Evolutionary conservation across 2,888 invertebrate genomes (phyloP), one percentile per base, ranked within the genome.

Genomic region (Cheilosia scutellata): DNA sequence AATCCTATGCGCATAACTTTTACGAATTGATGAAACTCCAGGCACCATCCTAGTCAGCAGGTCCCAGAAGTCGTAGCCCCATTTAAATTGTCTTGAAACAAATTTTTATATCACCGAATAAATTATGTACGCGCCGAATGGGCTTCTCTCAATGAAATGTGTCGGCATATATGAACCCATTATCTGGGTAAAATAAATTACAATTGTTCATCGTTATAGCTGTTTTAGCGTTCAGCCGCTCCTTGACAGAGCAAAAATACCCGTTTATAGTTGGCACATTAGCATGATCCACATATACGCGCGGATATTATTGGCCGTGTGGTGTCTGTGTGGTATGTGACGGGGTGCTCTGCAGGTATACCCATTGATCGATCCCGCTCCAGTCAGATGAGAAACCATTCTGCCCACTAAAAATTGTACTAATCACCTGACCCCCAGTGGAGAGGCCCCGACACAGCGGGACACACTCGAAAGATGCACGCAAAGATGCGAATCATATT

Each of bases 351-450:
- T 53, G 51, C 58, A 37, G 75, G 65, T 42, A 49, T 33, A 29
- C 13, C 44, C 72, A 86, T 84, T 80, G 84, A 84, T 80, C 71
- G 70, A 71, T 70, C 58, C 82, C 86, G 77, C 57, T 70, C 51
- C 82, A 82, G 77, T 44, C 74, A 55, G 40, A 83, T 78, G 79
- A 60, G 53, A 83, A 83, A 74, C 71, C 66, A 76, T 82, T 71
- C 44, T 66, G 62, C 77, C 82, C 76, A 78, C 74, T 87, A 87
- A 82, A 82, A 87, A 82, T 74, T 82, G 78, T 87, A 87, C 87
- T 87, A 87, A 87, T 87, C 87, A 87, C 87, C 78, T 87, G 74
- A 65, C 82, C 87, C 87, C 87, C 82, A 78, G 47, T 78, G 76
- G 87, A 2, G 87, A 87, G 63, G 77, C 42, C 74, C 82, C 72